Evolutionary conservation across 1,140 invertebrate genomes (phyloP), one percentile per base, ranked within the genome.

Genomic region (Aphis craccivora): DNA sequence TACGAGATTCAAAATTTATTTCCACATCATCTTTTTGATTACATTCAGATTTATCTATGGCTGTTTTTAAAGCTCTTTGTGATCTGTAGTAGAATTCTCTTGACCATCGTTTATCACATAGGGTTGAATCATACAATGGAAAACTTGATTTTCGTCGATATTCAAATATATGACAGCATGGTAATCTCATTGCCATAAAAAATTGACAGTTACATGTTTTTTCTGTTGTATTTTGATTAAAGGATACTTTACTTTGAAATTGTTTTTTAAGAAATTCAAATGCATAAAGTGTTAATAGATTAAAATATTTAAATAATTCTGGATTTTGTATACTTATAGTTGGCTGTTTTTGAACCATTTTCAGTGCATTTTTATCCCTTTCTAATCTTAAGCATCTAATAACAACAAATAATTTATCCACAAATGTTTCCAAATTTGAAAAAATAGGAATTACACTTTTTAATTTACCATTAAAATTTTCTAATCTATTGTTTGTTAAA

Each of bases 241-340:
- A 25, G 11, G 83, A 84, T 25, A 84, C 40, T 84, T 84, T 84
- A 84, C 40, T 84, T 25, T 9, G 20, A 84, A 84, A 43, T 84
- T 84, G 81, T 84, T 84, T 84, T 43, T 84, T 84, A 40, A 84
- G 37, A 84, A 84, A 84, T 43, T 84, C 81, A 84, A 84, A 84
- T 84, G 40, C 83, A 84, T 84, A 81, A 81, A 40, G 83, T 84
- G 83, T 84, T 43, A 30, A 84, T 25, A 40, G 22, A 84, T 43
- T 84, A 84, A 84, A 84, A 84, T 84, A 84, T 84, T 84, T 84
- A 30, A 43, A 9, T 84, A 84, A 84, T 43, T 84, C 83, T 40
- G 22, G 37, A 43, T 84, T 84, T 84, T 84, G 8, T 40, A 25
- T 9, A 84, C 22, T 84, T 11, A 8, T 84, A 30, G 37, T 84